A percentile compares a stretch with the other conserved stretches of the same genome.
phyloP scores from a whole-genome alignment of 2,797 vertebrate genomes.

The Coregonus suidteri region DNA sequence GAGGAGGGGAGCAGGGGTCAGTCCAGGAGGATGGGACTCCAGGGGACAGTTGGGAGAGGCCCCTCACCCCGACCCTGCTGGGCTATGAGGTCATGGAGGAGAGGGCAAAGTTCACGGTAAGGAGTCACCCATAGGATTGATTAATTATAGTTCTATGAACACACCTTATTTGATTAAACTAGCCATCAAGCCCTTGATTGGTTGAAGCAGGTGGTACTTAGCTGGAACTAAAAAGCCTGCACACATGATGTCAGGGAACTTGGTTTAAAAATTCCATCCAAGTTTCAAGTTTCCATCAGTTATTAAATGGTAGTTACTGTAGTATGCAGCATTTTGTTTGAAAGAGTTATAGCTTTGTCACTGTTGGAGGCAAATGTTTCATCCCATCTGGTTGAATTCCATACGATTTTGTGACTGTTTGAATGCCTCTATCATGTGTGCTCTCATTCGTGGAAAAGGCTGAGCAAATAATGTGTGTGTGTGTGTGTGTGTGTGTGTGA shows the following conservation, averaged over 20 bases:
- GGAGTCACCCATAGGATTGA: constrained; percentile 27
- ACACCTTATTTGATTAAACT: neutral
- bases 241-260: constrained; percentile 8
- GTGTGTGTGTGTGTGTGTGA: neutral
- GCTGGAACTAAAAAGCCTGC: neutral
- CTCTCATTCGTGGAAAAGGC: constrained; percentile 2
- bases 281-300: no score
- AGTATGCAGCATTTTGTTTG: neutral
- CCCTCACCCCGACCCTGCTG: constrained; percentile 80
- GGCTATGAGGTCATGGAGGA: constrained; percentile 99
- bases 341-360: neutral
- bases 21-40: constrained; percentile 61
- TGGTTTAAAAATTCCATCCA: neutral
- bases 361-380: no score
- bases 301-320: neutral
- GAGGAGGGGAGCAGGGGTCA: constrained; percentile 70
- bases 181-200: neutral
- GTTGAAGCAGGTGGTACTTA: neutral
- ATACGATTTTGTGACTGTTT: no score
- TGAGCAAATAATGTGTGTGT: neutral
- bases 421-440: constrained; percentile 12
- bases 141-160: neutral
- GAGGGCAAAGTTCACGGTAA: constrained; percentile 96
- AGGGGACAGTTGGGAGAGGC: constrained; percentile 69
- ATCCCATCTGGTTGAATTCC: neutral